A percentile compares a stretch with the other conserved stretches of the same genome.
These are phyloP conservation scores for Stegana nigrithorax DNA, from an alignment of 2,888 invertebrate genomes.

Conservation along the genomic window DNA sequence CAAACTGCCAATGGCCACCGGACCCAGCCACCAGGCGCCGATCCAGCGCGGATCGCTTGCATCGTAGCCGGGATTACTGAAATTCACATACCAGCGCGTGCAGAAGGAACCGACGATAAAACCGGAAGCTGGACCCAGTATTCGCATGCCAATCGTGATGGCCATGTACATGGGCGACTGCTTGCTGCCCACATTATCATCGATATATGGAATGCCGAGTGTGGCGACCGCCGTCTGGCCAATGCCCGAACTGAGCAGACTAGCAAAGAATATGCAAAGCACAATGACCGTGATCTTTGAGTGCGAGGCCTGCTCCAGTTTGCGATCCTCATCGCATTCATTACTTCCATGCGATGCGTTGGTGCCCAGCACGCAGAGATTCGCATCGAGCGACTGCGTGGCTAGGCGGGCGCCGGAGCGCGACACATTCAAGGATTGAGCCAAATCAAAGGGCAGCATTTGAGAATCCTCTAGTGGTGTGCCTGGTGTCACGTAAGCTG, in stretches of 20 bases:
- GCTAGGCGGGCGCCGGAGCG: background rate
- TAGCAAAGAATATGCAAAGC: conserved; percentile 88
- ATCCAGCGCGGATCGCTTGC: conserved; percentile 90
- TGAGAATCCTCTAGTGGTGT: background rate
- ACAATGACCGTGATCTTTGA: conserved; percentile 84
- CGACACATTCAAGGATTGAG: conserved; percentile 16
- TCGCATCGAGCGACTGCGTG: conserved; percentile 38
- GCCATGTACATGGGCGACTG: conserved; percentile 94
- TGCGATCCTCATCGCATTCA: conserved; percentile 74
- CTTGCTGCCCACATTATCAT: conserved; percentile 91
- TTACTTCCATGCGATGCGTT: conserved; percentile 43
- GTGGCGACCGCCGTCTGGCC: conserved; percentile 94
- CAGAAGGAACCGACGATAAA: conserved; percentile 91
- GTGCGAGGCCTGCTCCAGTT: conserved; percentile 76
- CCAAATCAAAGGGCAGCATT: background rate
- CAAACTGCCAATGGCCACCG: conserved; percentile 86
- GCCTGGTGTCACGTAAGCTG: background rate
- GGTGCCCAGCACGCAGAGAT: conserved; percentile 53
- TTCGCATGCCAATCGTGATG: conserved; percentile 91
- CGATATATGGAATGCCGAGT: conserved; percentile 92
- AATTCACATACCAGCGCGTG: conserved; percentile 87
- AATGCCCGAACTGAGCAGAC: conserved; percentile 88
- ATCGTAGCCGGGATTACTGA: conserved; percentile 81
- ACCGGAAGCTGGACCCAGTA: conserved; percentile 90
- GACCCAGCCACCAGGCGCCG: conserved; percentile 95